Conservation (phyloP, 2,888 invertebrate genomes). For the Macrophya annulata region DNA sequence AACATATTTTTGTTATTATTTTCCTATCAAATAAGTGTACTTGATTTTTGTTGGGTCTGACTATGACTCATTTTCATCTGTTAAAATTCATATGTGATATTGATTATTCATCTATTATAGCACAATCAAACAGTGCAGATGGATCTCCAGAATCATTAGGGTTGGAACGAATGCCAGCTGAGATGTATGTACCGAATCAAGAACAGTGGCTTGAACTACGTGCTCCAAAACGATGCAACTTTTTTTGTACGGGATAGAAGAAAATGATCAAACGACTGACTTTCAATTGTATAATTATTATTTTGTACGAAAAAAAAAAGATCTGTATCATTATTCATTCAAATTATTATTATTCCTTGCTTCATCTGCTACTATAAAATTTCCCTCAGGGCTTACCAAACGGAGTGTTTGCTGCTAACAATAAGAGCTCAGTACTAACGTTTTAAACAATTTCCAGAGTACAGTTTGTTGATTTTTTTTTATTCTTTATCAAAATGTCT, state of each 20-base stretch:
- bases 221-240: conserved; percentile 80
- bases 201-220: conserved; percentile 93
- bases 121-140: conserved; percentile 68
- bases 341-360: not conserved
- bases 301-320: not conserved
- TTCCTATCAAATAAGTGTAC: too few species aligned
- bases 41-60: not conserved
- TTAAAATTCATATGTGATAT: not conserved
- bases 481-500: not conserved
- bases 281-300: not conserved
- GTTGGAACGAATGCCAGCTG: conserved; percentile 89
- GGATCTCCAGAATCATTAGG: conserved; percentile 77
- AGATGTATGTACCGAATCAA: conserved; percentile 96
- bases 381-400: too few species aligned
- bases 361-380: not conserved
- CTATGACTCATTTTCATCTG: not conserved
- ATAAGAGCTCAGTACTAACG: too few species aligned
- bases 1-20: too few species aligned
- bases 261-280: not conserved
- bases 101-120: conserved; percentile 62
- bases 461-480: not conserved
- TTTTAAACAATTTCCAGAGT: not conserved
- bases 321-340: not conserved
- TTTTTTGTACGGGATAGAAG: conserved; percentile 70
- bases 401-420: too few species aligned